A percentile compares a stretch with the other conserved stretches of the same genome.
phyloP scores from a whole-genome alignment of 2,888 invertebrate genomes.

The Halictus quadricinctus region DNA sequence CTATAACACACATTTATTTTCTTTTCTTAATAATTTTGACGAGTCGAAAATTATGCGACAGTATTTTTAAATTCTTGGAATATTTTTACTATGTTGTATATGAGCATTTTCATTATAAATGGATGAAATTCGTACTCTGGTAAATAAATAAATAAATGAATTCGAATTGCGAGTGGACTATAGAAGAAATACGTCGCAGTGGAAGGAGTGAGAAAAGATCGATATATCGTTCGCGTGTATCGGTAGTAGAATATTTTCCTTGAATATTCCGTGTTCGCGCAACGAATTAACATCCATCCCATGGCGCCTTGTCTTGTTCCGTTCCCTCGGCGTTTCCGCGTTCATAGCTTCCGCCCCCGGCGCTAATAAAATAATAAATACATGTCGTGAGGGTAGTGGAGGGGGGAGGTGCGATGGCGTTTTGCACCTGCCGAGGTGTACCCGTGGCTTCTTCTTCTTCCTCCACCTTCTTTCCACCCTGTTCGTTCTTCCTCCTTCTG shows the following conservation, averaged over 20 bases:
- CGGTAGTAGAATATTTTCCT: not conserved
- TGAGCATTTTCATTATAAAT: not conserved
- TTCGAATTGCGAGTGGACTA: not conserved
- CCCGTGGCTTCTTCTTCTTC: conserved; percentile 47
- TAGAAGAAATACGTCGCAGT: no score
- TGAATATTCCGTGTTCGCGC: not conserved
- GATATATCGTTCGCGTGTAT: not conserved
- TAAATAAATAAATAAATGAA: not conserved
- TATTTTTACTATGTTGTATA: no score
- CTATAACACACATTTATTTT: no score
- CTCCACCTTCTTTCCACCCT: conserved; percentile 32
- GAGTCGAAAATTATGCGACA: no score
- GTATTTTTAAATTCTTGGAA: no score
- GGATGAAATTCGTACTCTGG: no score
- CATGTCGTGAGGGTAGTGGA: conserved; percentile 49
- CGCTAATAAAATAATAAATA: conserved; percentile 75
- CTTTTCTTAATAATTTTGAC: no score
- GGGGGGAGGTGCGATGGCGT: conserved; percentile 43
- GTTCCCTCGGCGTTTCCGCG: conserved; percentile 35
- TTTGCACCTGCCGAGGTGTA: conserved; percentile 70
- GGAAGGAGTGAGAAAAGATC: not conserved
- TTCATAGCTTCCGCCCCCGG: conserved; percentile 49
- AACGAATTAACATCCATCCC: conserved; percentile 40
- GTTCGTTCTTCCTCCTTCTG: not conserved
- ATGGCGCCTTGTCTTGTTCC: conserved; percentile 37